Conservation (phyloP, 2,888 invertebrate genomes). For the Trisateles emortualis region DNA sequence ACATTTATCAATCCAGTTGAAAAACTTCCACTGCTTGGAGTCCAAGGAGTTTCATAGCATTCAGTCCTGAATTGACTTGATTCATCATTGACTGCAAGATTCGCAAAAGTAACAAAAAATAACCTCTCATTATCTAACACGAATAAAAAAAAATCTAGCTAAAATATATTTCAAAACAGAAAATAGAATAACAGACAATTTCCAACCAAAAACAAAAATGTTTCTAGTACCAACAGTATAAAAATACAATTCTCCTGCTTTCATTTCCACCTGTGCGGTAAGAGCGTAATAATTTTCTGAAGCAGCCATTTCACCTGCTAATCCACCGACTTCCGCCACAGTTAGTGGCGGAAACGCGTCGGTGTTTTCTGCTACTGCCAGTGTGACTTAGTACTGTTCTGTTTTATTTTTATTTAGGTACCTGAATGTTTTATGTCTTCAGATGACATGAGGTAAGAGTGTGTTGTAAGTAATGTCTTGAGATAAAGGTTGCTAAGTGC, state of each 20-base stretch:
- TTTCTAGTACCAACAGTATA: constrained; percentile 15
- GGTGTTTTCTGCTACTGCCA: constrained; percentile 61
- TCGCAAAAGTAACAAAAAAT: no score
- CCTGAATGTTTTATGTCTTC: constrained; percentile 9
- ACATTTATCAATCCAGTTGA: no score
- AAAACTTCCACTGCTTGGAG: no score
- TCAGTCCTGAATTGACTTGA: no score
- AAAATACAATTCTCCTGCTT: constrained; percentile 37
- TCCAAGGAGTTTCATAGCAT: no score
- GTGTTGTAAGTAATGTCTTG: not conserved
- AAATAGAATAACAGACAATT: no score
- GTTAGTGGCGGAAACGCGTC: constrained; percentile 56
- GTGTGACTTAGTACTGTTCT: constrained; percentile 53
- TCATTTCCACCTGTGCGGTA: constrained; percentile 35
- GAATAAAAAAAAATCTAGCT: no score
- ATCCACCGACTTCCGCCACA: constrained; percentile 43
- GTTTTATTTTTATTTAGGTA: constrained; percentile 45
- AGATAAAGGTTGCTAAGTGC: no score
- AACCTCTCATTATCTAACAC: no score
- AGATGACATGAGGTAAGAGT: not conserved
- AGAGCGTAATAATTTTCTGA: constrained; percentile 41
- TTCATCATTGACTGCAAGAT: no score
- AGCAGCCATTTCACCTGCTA: constrained; percentile 46
- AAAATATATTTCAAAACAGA: no score
- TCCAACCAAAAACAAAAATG: constrained; percentile 6